Conservation (phyloP, 2,797 vertebrate species). For the Microctenopoma stevenorrisi region DNA sequence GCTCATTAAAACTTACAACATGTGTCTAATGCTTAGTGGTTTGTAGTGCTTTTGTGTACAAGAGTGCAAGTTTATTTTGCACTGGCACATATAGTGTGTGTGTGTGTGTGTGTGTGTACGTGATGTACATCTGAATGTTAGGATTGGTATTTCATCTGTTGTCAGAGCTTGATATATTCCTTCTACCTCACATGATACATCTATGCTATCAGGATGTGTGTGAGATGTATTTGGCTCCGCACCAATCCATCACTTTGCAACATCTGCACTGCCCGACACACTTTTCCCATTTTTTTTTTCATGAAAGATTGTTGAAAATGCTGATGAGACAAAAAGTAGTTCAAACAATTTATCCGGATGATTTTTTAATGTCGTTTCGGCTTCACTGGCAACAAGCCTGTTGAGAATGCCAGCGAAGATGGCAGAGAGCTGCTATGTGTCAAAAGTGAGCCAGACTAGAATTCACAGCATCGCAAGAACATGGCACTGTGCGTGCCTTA, state of each 20-base stretch:
- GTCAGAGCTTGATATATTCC: conserved; percentile 35
- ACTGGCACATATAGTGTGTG: conserved; percentile 3
- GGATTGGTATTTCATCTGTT: conserved; percentile 23
- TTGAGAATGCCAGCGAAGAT: conserved; percentile 39
- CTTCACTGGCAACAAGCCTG: conserved; percentile 20
- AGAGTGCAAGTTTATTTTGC: conserved; percentile 26
- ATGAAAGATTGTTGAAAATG: conserved; percentile 26
- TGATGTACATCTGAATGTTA: conserved; percentile 12
- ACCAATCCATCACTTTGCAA: conserved; percentile 61
- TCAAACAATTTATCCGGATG: conserved; percentile 25
- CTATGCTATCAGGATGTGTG: conserved; percentile 27
- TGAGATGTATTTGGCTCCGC: conserved; percentile 57
- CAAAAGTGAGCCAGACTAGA: conserved; percentile 49
- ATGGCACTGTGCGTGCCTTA: conserved; percentile 37
- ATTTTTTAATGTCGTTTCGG: conserved; percentile 10
- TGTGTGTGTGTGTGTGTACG: conserved; percentile 15
- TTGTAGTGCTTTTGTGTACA: conserved; percentile 22
- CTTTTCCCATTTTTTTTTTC: conserved; percentile 32
- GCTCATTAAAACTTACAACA: conserved; percentile 78
- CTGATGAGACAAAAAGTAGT: conserved; percentile 23
- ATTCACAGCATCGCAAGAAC: conserved; percentile 60
- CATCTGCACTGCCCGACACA: conserved; percentile 38
- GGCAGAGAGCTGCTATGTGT: conserved; percentile 45
- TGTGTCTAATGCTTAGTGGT: conserved; percentile 51
- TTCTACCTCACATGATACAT: conserved; percentile 37